Evolutionary conservation across 2,113 vertebrate genomes (phyloP).

Genomic region (Microcebus griseorufus): DNA sequence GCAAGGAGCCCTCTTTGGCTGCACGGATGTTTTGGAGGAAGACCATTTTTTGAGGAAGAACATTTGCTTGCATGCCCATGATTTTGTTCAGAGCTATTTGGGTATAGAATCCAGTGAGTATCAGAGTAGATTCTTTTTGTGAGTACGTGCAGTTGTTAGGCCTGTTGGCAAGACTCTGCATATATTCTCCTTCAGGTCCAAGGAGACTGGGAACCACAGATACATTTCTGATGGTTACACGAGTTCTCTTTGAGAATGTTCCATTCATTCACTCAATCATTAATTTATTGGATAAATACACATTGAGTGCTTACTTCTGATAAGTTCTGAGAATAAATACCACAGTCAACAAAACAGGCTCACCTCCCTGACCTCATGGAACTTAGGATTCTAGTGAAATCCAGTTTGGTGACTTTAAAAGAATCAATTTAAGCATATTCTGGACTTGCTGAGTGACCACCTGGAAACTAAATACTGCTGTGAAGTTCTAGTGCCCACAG

Average conservation of each 20-base stretch:
- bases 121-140: not conserved
- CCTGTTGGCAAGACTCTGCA: not conserved
- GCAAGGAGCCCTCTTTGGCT: not conserved
- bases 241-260: constrained; percentile 18
- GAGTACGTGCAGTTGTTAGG: not conserved
- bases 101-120: not conserved
- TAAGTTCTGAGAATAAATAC: not conserved
- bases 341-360: not conserved
- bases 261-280: not conserved
- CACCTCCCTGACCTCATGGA: not conserved
- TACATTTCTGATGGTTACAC: not conserved
- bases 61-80: not conserved
- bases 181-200: not conserved
- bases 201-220: not conserved
- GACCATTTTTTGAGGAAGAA: not conserved
- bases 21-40: not conserved
- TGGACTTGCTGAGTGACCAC: not conserved
- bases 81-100: not conserved
- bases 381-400: not conserved
- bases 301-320: not conserved
- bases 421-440: not conserved
- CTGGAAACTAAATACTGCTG: not conserved
- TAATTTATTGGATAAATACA: not conserved
- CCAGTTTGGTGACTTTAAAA: not conserved
- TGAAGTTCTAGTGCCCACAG: not conserved